These are phyloP conservation scores for Galeopterus variegatus DNA, from an alignment of 2,113 vertebrate genomes.

Conservation along the genomic window DNA sequence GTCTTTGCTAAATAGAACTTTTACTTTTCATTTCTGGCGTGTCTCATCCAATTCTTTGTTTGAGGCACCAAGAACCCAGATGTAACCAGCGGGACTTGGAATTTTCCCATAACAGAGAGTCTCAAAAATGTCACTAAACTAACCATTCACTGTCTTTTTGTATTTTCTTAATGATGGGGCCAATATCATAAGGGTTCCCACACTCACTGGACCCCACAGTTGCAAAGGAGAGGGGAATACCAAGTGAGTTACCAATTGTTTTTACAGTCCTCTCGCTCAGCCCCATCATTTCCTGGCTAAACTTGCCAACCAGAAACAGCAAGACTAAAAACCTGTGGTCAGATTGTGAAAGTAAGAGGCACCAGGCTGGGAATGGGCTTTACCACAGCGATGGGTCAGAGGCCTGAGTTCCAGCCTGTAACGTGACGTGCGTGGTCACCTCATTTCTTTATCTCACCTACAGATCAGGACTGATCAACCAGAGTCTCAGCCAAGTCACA, in stretches of 20 bases:
- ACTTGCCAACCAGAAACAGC: background rate
- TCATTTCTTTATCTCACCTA: background rate
- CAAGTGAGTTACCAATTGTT: background rate
- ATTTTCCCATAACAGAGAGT: background rate
- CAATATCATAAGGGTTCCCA: background rate
- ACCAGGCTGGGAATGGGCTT: background rate
- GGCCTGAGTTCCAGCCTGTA: background rate
- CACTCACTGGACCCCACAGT: background rate
- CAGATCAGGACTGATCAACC: background rate
- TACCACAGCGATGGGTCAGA: background rate
- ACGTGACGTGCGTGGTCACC: accelerated
- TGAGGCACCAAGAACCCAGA: too few species aligned
- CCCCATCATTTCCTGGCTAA: conserved; percentile 33
- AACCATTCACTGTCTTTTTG: background rate
- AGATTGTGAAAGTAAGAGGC: background rate
- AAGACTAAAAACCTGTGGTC: background rate
- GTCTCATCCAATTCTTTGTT: too few species aligned
- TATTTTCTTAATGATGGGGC: background rate
- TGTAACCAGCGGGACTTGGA: too few species aligned
- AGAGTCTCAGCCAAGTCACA: background rate
- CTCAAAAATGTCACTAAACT: background rate
- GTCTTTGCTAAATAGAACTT: too few species aligned
- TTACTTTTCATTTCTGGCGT: too few species aligned
- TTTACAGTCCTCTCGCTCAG: background rate
- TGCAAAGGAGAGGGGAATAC: conserved; percentile 16